phyloP scores from a whole-genome alignment of 2,888 invertebrate genomes.

The Marronus borbonicus region DNA sequence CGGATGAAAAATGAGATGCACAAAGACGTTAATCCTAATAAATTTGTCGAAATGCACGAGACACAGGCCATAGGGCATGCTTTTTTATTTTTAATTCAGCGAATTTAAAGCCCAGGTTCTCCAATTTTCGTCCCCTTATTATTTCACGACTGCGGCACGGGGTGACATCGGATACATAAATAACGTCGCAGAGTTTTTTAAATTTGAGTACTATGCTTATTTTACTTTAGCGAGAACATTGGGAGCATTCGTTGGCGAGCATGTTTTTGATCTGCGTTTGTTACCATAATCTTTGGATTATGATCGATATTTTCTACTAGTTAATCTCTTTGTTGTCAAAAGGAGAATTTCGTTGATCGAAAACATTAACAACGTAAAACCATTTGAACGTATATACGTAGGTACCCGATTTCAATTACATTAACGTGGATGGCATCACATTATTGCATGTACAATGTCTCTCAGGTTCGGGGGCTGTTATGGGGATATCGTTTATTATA shows the following conservation, averaged over 20 bases:
- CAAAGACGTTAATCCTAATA: constrained; percentile 13
- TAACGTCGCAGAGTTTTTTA: constrained; percentile 14
- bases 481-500: no score
- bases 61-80: not conserved
- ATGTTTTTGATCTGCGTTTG: constrained; percentile 6
- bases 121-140: not conserved
- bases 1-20: not conserved
- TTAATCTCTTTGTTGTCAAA: no score
- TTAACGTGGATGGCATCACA: no score
- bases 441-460: no score
- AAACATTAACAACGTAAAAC: no score
- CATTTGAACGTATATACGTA: no score
- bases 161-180: constrained; percentile 15
- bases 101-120: not conserved
- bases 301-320: not conserved
- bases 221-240: not conserved
- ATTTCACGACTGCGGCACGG: not conserved
- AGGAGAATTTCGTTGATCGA: no score
- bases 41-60: constrained; percentile 12
- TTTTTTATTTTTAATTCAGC: constrained; percentile 21
- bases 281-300: not conserved
- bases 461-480: no score
- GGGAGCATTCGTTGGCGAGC: not conserved
- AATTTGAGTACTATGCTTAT: constrained; percentile 11
- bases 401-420: no score